Evolutionary conservation across 2,888 invertebrate genomes (phyloP).

Genomic region (Eurois occulta): DNA sequence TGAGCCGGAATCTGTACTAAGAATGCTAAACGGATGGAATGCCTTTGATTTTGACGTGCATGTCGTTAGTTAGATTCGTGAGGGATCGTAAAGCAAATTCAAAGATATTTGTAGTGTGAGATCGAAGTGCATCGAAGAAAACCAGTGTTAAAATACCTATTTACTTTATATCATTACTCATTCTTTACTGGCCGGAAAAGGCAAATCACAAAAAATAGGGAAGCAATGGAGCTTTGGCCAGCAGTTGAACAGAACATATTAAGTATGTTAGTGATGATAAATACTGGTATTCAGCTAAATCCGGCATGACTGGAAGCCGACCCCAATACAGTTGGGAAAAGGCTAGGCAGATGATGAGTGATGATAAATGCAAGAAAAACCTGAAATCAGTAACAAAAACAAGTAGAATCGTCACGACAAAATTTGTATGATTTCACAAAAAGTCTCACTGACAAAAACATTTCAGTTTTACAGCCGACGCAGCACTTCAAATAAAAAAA

Average conservation of each 20-base stretch:
- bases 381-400: background rate
- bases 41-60: slow-evolving; percentile 33
- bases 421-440: background rate
- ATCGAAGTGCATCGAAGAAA: background rate
- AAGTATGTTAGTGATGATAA: no score
- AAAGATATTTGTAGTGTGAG: background rate
- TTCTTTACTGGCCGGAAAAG: no score
- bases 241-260: no score
- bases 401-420: background rate
- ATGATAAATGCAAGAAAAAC: background rate
- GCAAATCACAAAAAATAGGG: no score
- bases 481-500: slow-evolving; percentile 17
- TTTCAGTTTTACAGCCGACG: slow-evolving; percentile 9
- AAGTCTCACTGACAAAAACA: slow-evolving; percentile 1
- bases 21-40: slow-evolving; percentile 34
- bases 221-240: no score
- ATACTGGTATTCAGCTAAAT: no score
- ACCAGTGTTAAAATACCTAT: no score
- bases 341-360: no score
- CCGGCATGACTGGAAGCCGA: no score
- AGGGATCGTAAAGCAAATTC: slow-evolving; percentile 10
- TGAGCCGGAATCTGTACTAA: slow-evolving; percentile 38
- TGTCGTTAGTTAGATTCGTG: background rate
- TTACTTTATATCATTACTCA: background rate
- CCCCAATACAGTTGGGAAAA: no score